Conservation (phyloP, 2,888 invertebrate species). For the Nesidiocoris tenuis region DNA sequence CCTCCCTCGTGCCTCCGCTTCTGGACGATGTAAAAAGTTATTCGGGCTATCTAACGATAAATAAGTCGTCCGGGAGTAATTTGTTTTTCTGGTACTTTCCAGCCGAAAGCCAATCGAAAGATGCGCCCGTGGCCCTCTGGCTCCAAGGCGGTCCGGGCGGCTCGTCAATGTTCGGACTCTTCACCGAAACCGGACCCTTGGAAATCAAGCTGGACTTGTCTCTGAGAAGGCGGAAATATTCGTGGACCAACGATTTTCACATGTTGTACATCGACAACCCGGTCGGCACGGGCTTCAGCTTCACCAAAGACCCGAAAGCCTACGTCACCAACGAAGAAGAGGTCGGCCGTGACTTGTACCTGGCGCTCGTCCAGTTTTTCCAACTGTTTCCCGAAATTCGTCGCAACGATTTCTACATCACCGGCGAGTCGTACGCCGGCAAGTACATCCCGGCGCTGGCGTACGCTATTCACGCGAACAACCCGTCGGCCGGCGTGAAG, state of each 20-base stretch:
- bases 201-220: slow-evolving; percentile 42
- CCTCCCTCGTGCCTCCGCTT: slow-evolving; percentile 42
- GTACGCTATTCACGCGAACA: slow-evolving; percentile 67
- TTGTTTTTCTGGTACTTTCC: slow-evolving; percentile 60
- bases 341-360: slow-evolving; percentile 77
- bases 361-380: slow-evolving; percentile 78
- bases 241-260: slow-evolving; percentile 77
- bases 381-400: slow-evolving; percentile 74
- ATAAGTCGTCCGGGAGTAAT: slow-evolving; percentile 58
- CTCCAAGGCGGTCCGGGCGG: slow-evolving; percentile 84
- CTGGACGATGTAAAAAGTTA: slow-evolving; percentile 57
- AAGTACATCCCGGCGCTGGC: slow-evolving; percentile 76
- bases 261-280: slow-evolving; percentile 91
- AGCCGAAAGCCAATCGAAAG: slow-evolving; percentile 56
- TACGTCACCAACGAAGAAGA: slow-evolving; percentile 77
- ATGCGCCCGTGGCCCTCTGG: slow-evolving; percentile 72
- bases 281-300: slow-evolving; percentile 89
- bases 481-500: slow-evolving; percentile 60
- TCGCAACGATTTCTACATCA: slow-evolving; percentile 75
- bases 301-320: slow-evolving; percentile 72
- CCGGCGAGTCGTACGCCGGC: slow-evolving; percentile 89
- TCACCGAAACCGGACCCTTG: slow-evolving; percentile 81
- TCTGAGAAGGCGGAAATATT: slow-evolving; percentile 68
- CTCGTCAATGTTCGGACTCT: slow-evolving; percentile 74
- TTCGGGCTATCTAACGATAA: slow-evolving; percentile 65